Conservation (phyloP, 2,888 invertebrate species). For the Apomyelois bistriatella region DNA sequence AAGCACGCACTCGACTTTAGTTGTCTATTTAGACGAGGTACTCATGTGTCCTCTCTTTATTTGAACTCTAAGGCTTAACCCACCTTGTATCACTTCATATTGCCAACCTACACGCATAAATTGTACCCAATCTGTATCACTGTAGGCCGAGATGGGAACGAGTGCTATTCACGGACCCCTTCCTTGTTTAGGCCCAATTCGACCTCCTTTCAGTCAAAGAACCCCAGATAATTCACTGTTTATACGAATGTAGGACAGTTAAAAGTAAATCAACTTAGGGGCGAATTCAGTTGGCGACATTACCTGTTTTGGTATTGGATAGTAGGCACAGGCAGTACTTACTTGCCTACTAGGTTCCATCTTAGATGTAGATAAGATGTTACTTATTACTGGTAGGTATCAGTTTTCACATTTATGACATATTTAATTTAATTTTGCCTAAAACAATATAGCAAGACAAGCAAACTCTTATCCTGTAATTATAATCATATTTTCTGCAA, state of each 20-base stretch:
- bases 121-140: conserved; percentile 42
- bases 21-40: no score
- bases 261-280: not conserved
- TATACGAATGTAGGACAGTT: conserved; percentile 1
- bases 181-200: not conserved
- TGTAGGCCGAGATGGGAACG: not conserved
- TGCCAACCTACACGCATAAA: conserved; percentile 37
- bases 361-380: no score
- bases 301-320: no score
- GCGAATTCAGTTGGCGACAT: not conserved
- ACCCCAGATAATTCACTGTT: not conserved
- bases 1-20: no score
- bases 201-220: conserved; percentile 1
- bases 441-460: no score
- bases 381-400: no score
- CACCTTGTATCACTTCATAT: conserved; percentile 24
- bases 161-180: conserved; percentile 6
- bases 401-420: no score
- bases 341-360: no score
- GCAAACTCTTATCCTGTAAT: no score
- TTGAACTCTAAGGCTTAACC: conserved; percentile 14
- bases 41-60: not conserved
- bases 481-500: no score
- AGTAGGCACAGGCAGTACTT: no score
- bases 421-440: no score